Base-by-base conservation (phyloP, 1,140 invertebrate genomes). In the Triops cancriformis region DNA sequence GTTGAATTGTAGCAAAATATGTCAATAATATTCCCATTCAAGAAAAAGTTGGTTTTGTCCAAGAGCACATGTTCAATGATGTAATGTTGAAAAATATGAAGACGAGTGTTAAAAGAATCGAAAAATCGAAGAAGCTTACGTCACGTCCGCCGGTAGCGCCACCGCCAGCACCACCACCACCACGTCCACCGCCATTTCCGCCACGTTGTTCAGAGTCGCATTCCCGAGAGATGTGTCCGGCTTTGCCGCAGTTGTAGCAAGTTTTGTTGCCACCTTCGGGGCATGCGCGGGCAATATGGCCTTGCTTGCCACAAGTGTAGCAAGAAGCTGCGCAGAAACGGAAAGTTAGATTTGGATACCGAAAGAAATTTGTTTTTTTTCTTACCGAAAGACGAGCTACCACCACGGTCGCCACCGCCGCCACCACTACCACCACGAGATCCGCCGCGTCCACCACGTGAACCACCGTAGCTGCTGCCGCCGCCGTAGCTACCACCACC, bases 221-320 rank as follows among this genome's bases (percentile, higher is more conserved):
- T 83, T 96, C 94, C 80, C 93, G 91, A 85, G 92, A 93, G 86
- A 95, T 91, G 88, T 96, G 94, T 76, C 94, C 94, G 75, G 90
- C 89, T 85, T 95, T 93, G 85, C 93, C 91, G 86, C 94, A 96
- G 82, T 90, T 90, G 87, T 95, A 95, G 87, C 94, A 96, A 78
- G 90, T 92, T 86, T 94, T 93, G 73, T 81, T 79, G 80, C 81
- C 82, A 84, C 84, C 79, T 85, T 94, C 90, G 79, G 92, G 92
- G 85, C 94, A 96, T 85, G 95, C 93, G 83, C 93, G 91, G 76
- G 93, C 93, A 85, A 95, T 92, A 85, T 95, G 94, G 74, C 94
- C 94, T 75, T 90, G 88, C 85, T 93, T 92, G 87, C 94, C 93
- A 87, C 94, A 96, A 83, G 92, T 93, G 87, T 94, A 95, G 87